Evolutionary conservation across 2,113 vertebrate genomes (phyloP), one percentile per base, ranked within the genome.

Genomic region (Salminus brasiliensis): DNA sequence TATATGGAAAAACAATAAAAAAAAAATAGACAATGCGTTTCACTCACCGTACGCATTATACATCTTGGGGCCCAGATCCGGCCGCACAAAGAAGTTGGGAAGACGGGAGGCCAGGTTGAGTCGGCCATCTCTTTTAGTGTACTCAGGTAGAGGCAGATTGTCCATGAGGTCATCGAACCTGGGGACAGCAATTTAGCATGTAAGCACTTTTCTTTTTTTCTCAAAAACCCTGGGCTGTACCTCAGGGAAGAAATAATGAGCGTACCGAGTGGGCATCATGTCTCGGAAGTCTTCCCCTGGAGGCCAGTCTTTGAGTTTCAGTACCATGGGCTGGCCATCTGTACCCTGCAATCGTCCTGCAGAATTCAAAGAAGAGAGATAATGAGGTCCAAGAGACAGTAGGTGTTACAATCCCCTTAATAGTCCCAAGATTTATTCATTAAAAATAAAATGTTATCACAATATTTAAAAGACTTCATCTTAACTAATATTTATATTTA

Each of bases 261-360:
- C 76, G 63, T 85, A 98, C 98, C 98, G 91, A 23, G 96, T 96
- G 68, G 95, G 97, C 98, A 99, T 99, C 98, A 99, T 99, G 89
- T 99, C 98, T 82, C 97, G 94, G 47, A 99, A 99, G 89, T 99
- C 98, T 89, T 99, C 98, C 76, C 98, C 97, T 49, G 98, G 98
- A 84, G 98, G 98, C 98, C 98, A 99, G 3, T 99, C 98, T 88
- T 99, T 99, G 84, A 99, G 91, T 88, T 99, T 99, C 47, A 99
- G 93, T 85, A 99, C 97, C 98, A 99, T 99, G 30, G 96, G 96
- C 57, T 95, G 93, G 15, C 96, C 97, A 49, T 98, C 98, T 34
- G 88, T 88, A 75, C 97, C 96, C 80, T 95, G 91, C 55, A 99
- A 92, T 67, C 98, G 93, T 76, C 96, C 98, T 99, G 83, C 18